Conservation (phyloP, 2,888 invertebrate genomes). For the Oscheius sp. region DNA sequence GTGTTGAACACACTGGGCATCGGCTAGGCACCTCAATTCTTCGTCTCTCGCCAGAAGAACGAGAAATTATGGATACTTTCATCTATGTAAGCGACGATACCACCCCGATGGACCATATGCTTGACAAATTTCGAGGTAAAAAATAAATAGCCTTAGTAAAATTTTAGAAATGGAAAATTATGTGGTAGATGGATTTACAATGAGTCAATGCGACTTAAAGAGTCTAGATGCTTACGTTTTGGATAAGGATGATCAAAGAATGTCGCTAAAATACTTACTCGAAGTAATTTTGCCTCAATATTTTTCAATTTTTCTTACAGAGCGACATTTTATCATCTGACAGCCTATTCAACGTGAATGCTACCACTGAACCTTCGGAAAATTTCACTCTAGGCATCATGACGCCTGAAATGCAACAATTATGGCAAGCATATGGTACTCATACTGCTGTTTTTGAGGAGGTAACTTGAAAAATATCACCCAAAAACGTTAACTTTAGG, state of each 20-base stretch:
- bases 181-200: slow-evolving; percentile 34
- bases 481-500: slow-evolving; percentile 22
- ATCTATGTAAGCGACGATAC: slow-evolving; percentile 33
- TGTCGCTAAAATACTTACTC: slow-evolving; percentile 22
- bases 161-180: slow-evolving; percentile 30
- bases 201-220: neutral
- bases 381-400: slow-evolving; percentile 28
- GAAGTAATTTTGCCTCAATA: neutral
- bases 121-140: slow-evolving; percentile 32
- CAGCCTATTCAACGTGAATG: slow-evolving; percentile 19
- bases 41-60: slow-evolving; percentile 16
- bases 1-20: slow-evolving; percentile 56
- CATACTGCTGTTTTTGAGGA: slow-evolving; percentile 31
- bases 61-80: slow-evolving; percentile 38
- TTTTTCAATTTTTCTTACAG: neutral
- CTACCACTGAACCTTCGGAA: neutral
- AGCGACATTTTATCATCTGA: neutral
- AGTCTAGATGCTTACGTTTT: slow-evolving; percentile 12
- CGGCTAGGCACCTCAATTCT: slow-evolving; percentile 53
- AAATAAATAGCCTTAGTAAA: neutral
- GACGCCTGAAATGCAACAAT: slow-evolving; percentile 28
- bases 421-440: slow-evolving; percentile 22
- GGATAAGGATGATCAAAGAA: slow-evolving; percentile 24
- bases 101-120: slow-evolving; percentile 31
- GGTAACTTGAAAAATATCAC: no score